phyloP scores from a whole-genome alignment of 2,888 invertebrate species.

The Synanthedon vespiformis region DNA sequence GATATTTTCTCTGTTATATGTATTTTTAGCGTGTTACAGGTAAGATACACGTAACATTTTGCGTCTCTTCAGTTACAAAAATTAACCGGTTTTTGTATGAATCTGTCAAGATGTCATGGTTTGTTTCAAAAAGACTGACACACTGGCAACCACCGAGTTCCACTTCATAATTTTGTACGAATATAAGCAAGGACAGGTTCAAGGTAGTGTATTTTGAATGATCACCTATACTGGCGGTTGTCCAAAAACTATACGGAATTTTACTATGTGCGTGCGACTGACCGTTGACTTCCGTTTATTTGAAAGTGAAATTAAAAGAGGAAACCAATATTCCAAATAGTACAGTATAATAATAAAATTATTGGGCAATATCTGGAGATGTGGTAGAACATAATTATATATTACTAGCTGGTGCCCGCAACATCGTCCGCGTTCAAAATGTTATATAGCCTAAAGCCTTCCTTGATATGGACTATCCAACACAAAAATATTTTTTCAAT shows the following conservation, averaged over 20 bases:
- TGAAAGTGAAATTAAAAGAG: neutral
- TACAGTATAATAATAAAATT: too few species aligned
- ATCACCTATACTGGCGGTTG: slow-evolving; percentile 29
- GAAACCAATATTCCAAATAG: neutral
- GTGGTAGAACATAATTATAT: too few species aligned
- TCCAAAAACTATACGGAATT: slow-evolving; percentile 41
- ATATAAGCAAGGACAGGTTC: slow-evolving; percentile 39
- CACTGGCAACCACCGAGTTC: slow-evolving; percentile 16
- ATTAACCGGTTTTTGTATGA: neutral
- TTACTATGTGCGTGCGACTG: slow-evolving; percentile 19
- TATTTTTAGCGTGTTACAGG: too few species aligned
- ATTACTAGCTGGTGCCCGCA: too few species aligned
- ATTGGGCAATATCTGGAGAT: too few species aligned
- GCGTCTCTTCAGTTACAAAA: too few species aligned
- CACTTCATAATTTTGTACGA: slow-evolving; percentile 11
- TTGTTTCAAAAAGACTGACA: slow-evolving; percentile 6
- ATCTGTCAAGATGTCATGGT: slow-evolving; percentile 14
- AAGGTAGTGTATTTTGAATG: slow-evolving; percentile 46
- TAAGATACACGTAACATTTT: too few species aligned
- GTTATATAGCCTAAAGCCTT: too few species aligned
- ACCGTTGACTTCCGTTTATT: slow-evolving; percentile 9
- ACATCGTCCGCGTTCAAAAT: too few species aligned
- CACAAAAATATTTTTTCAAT: too few species aligned
- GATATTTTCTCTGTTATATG: too few species aligned
- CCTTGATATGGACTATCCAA: too few species aligned